A percentile compares a stretch with the other conserved stretches of the same genome.
Conservation (phyloP, 2,113 vertebrate species). For the Saccopteryx leptura region DNA sequence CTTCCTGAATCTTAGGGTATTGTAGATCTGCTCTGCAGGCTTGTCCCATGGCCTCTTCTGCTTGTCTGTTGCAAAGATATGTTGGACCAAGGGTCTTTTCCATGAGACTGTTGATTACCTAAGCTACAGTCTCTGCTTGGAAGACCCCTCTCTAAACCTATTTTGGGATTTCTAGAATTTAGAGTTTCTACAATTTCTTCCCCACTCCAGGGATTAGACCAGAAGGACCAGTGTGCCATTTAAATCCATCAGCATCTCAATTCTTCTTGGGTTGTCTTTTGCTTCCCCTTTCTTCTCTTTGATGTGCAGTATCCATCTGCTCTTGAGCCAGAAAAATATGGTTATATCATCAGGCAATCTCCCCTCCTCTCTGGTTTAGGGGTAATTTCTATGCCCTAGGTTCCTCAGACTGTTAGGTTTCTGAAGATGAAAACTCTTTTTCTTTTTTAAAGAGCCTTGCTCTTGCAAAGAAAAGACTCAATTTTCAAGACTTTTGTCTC, state of each 20-base stretch:
- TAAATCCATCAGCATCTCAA: neutral
- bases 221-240: neutral
- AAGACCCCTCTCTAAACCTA: neutral
- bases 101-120: neutral
- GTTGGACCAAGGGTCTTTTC: neutral
- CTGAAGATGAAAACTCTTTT: neutral
- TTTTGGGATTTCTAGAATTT: neutral
- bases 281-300: neutral
- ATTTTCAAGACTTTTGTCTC: neutral
- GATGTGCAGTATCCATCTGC: neutral
- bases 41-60: neutral
- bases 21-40: neutral
- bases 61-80: neutral
- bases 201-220: neutral
- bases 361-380: neutral
- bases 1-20: neutral
- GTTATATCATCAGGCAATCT: neutral
- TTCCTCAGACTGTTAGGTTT: neutral
- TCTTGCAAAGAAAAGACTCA: neutral
- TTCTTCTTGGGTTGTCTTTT: neutral
- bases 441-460: neutral
- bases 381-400: neutral
- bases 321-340: neutral
- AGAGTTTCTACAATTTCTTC: neutral
- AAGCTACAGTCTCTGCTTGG: neutral